These are phyloP conservation scores for Poecilia gillii DNA, from an alignment of 2,797 vertebrate genomes.

Conservation along the genomic window DNA sequence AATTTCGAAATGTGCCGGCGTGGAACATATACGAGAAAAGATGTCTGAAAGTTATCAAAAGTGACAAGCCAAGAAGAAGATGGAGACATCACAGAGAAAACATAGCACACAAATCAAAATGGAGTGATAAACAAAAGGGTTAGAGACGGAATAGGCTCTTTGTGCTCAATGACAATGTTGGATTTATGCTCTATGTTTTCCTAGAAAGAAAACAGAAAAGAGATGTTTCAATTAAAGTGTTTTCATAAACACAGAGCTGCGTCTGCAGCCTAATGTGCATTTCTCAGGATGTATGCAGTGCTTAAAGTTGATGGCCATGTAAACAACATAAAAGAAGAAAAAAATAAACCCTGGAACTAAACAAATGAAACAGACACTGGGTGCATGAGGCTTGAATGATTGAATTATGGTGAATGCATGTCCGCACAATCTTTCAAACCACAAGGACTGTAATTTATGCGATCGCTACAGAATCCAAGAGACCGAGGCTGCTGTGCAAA, in stretches of 20 bases:
- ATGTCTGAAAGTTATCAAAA: conserved; percentile 30
- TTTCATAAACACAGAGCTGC: background rate
- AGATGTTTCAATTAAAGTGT: conserved; percentile 3
- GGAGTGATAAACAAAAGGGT: conserved; percentile 25
- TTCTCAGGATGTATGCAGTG: conserved; percentile 24
- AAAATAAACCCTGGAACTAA: conserved; percentile 16
- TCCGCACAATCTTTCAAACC: conserved; percentile 19
- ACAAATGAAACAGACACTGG: conserved; percentile 22
- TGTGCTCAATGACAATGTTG: conserved; percentile 29
- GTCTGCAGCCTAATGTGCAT: conserved; percentile 13
- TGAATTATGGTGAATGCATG: conserved; percentile 32
- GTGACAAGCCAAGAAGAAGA: conserved; percentile 32
- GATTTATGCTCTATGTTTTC: background rate
- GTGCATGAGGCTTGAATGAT: conserved; percentile 11
- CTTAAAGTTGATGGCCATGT: conserved; percentile 24
- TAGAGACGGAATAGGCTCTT: conserved; percentile 41
- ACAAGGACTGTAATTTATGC: conserved; percentile 8
- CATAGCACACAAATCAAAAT: conserved; percentile 43
- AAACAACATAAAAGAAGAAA: conserved; percentile 32
- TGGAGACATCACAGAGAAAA: conserved; percentile 32
- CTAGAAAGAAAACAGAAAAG: background rate
- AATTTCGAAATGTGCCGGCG: conserved; percentile 40
- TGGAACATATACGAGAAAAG: conserved; percentile 26
- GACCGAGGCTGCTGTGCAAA: conserved; percentile 14
- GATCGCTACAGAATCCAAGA: conserved; percentile 1